phyloP scores from a whole-genome alignment of 2,888 invertebrate genomes.

The Elaeidobius kamerunicus region DNA sequence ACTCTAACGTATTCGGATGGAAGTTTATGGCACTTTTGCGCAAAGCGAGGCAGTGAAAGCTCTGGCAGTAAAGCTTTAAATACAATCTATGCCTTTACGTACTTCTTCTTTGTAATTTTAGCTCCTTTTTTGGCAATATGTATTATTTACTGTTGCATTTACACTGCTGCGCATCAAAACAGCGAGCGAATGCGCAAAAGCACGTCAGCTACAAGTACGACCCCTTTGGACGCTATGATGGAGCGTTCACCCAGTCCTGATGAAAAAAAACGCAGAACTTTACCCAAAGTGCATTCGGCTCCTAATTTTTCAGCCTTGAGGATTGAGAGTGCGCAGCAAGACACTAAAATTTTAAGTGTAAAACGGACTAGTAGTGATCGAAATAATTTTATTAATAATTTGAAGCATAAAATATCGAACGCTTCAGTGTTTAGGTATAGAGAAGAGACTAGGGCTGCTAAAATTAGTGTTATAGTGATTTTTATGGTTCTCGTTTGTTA shows the following conservation, averaged over 20 bases:
- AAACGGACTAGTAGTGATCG: slow-evolving; percentile 56
- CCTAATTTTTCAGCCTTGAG: slow-evolving; percentile 42
- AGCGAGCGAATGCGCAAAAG: slow-evolving; percentile 57
- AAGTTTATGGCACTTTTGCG: slow-evolving; percentile 51
- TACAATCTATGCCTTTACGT: slow-evolving; percentile 50
- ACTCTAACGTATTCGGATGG: slow-evolving; percentile 50
- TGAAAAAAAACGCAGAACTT: slow-evolving; percentile 34
- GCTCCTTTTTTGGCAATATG: slow-evolving; percentile 62
- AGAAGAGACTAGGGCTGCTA: slow-evolving; percentile 86
- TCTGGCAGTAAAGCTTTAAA: slow-evolving; percentile 44
- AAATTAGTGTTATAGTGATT: slow-evolving; percentile 77
- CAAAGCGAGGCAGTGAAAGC: slow-evolving; percentile 30
- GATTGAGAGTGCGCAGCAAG: slow-evolving; percentile 14
- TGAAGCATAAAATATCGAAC: slow-evolving; percentile 78
- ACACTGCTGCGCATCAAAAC: slow-evolving; percentile 72
- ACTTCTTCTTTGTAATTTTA: slow-evolving; percentile 51
- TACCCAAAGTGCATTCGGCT: slow-evolving; percentile 46
- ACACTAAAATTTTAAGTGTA: slow-evolving; percentile 46
- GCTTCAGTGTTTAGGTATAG: slow-evolving; percentile 80
- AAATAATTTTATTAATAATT: slow-evolving; percentile 64
- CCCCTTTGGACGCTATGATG: slow-evolving; percentile 47
- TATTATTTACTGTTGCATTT: slow-evolving; percentile 72
- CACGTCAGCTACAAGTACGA: slow-evolving; percentile 53
- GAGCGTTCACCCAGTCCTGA: slow-evolving; percentile 36
- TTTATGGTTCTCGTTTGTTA: slow-evolving; percentile 61